phyloP scores from a whole-genome alignment of 1,140 invertebrate species.

The Proctacanthus coquilletti region DNA sequence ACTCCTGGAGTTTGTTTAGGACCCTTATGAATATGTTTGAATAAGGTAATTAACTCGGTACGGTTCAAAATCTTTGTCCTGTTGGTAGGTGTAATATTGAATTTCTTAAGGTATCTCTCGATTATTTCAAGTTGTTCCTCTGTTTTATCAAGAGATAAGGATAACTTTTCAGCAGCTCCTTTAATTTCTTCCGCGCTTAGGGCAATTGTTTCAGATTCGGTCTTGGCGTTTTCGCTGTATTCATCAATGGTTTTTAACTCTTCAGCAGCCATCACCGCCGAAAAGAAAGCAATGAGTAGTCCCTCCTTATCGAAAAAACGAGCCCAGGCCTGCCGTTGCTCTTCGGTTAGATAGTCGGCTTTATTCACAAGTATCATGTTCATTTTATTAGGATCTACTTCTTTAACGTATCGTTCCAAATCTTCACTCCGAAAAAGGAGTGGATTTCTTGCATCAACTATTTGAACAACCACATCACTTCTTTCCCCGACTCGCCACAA shows the following conservation, averaged over 20 bases:
- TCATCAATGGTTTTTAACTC: conserved; percentile 15
- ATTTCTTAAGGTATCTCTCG: conserved; percentile 19
- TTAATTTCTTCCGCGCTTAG: conserved; percentile 18
- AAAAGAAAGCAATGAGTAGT: conserved; percentile 69
- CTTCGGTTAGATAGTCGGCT: conserved; percentile 76
- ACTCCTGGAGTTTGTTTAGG: conserved; percentile 37
- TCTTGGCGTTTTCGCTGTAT: conserved; percentile 12
- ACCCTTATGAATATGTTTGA: conserved; percentile 45
- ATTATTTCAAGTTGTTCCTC: conserved; percentile 34
- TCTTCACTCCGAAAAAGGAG: conserved; percentile 87
- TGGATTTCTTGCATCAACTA: conserved; percentile 95
- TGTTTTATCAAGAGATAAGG: conserved; percentile 32
- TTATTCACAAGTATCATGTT: conserved; percentile 91
- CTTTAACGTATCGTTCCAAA: conserved; percentile 84
- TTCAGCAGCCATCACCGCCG: conserved; percentile 47
- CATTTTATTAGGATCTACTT: conserved; percentile 59
- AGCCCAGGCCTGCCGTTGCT: conserved; percentile 74
- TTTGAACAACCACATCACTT: conserved; percentile 89
- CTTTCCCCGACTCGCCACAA: conserved; percentile 95
- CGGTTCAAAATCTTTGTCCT: conserved; percentile 37
- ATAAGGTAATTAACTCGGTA: conserved; percentile 45
- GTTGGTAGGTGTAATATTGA: conserved; percentile 18
- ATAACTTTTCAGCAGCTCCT: conserved; percentile 31
- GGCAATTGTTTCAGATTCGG: conserved; percentile 9
- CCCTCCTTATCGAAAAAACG: conserved; percentile 64